A percentile compares a stretch with the other conserved stretches of the same genome.
Conservation (phyloP, 2,888 invertebrate genomes). For the Melieria picta region DNA sequence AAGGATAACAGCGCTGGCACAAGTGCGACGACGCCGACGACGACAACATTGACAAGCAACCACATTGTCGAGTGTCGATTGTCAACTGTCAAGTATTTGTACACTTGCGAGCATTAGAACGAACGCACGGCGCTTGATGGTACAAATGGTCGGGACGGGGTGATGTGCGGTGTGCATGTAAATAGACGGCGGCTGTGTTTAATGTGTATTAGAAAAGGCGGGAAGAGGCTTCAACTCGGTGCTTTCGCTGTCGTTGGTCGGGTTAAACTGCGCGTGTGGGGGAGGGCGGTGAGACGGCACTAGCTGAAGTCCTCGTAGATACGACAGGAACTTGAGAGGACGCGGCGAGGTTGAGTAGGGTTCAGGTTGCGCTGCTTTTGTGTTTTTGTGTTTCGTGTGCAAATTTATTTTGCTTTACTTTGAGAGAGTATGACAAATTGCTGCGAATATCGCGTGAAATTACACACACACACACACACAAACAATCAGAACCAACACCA, state of each 20-base stretch:
- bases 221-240: too few species aligned
- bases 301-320: too few species aligned
- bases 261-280: too few species aligned
- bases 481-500: too few species aligned
- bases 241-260: too few species aligned
- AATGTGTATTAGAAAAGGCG: too few species aligned
- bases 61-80: constrained; percentile 31
- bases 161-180: too few species aligned
- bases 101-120: not conserved
- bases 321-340: too few species aligned
- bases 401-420: constrained; percentile 1
- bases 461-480: constrained; percentile 9
- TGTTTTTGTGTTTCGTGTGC: constrained; percentile 12
- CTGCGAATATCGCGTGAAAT: constrained; percentile 1
- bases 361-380: constrained; percentile 5
- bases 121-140: not conserved
- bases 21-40: constrained; percentile 54
- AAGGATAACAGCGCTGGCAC: constrained; percentile 8
- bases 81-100: constrained; percentile 27
- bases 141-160: too few species aligned
- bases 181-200: too few species aligned
- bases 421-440: constrained; percentile 17
- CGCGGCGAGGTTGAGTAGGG: not conserved
- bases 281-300: too few species aligned
- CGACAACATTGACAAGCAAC: constrained; percentile 45